A percentile compares a stretch with the other conserved stretches of the same genome.
These are phyloP conservation scores for Exocentrus adspersus DNA, from an alignment of 2,888 invertebrate species.

Conservation along the genomic window DNA sequence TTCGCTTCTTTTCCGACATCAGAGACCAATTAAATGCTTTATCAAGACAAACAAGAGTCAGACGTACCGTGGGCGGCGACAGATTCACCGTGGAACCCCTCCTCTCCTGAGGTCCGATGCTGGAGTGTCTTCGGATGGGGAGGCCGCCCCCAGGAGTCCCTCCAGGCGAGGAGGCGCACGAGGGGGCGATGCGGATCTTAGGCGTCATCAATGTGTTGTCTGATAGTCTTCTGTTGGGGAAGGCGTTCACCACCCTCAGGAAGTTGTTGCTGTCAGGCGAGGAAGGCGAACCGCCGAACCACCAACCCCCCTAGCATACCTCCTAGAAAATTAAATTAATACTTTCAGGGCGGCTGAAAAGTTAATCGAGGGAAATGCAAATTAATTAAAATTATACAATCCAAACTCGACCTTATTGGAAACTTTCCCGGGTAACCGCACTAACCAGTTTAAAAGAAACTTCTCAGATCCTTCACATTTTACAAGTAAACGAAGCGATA, in stretches of 20 bases:
- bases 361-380: too few species aligned
- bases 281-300: constrained; percentile 85
- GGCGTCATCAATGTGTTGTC: constrained; percentile 94
- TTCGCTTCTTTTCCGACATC: neutral
- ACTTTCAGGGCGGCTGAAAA: too few species aligned
- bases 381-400: too few species aligned
- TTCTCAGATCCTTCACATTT: too few species aligned
- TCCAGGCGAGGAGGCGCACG: constrained; percentile 86
- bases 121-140: constrained; percentile 89
- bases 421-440: too few species aligned
- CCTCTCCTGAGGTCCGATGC: constrained; percentile 90
- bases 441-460: too few species aligned
- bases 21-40: neutral
- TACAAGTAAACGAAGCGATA: too few species aligned
- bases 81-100: constrained; percentile 85
- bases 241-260: constrained; percentile 81
- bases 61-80: constrained; percentile 87
- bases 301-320: constrained; percentile 81
- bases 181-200: constrained; percentile 88
- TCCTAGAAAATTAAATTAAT: constrained; percentile 48
- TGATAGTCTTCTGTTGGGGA: constrained; percentile 87
- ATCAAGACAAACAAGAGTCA: neutral
- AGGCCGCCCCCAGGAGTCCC: constrained; percentile 78
- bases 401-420: too few species aligned
- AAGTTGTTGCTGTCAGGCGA: constrained; percentile 89